phyloP scores from a whole-genome alignment of 2,113 vertebrate genomes.

The Manacus vitellinus region DNA sequence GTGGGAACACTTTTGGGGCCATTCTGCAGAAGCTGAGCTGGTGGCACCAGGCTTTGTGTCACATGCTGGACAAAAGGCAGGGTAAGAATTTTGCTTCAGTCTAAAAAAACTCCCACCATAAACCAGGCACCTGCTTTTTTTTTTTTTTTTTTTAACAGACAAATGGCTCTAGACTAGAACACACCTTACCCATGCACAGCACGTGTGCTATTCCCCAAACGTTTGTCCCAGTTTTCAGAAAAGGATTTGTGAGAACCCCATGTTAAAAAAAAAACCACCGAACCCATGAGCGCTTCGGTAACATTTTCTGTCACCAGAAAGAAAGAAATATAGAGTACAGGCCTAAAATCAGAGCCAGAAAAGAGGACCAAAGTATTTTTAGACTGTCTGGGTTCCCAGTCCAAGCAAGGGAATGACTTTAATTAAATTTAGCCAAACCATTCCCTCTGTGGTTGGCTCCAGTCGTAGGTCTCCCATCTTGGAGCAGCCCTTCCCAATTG shows the following conservation, averaged over 20 bases:
- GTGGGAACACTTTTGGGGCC: neutral
- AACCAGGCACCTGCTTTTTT: neutral
- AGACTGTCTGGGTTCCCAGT: constrained; percentile 27
- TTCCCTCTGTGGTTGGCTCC: constrained; percentile 17
- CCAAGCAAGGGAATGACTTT: constrained; percentile 13
- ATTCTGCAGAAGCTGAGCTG: neutral
- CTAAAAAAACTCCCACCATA: neutral
- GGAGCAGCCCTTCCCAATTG: constrained; percentile 23
- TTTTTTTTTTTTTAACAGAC: neutral
- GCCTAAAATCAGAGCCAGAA: constrained; percentile 18
- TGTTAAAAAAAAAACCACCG: neutral
- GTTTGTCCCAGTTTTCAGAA: neutral
- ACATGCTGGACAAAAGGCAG: neutral
- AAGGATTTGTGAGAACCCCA: neutral
- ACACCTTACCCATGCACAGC: neutral
- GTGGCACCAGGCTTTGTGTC: neutral
- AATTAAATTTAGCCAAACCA: constrained; percentile 9
- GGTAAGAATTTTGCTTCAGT: neutral
- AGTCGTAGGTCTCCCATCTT: constrained; percentile 12
- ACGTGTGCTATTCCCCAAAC: neutral
- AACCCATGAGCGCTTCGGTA: neutral
- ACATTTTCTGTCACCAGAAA: neutral
- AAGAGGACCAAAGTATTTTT: constrained; percentile 12
- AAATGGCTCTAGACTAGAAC: neutral
- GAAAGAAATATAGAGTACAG: neutral